Base-by-base conservation (phyloP, 2,797 vertebrate species). In the Danio jaintianensis region DNA sequence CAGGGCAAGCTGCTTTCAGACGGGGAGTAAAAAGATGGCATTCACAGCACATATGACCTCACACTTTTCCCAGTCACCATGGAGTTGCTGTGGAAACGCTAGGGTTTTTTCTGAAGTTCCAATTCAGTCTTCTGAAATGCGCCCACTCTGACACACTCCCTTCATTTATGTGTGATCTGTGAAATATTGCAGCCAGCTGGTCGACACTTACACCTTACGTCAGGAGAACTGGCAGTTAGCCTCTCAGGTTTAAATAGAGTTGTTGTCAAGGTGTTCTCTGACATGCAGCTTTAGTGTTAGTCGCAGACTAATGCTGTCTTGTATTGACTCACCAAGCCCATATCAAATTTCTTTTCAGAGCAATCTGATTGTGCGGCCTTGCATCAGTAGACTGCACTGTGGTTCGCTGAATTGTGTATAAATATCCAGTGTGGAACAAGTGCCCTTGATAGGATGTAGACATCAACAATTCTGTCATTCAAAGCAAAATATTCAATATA, bases 31-130 rank as follows among this genome's bases (percentile, higher is more conserved):
- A 70, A 50, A 78, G 74, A 78, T 15, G 50, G 77, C 53, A 45
- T 76, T 80, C 77, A 75, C 64, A 48, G 78, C 68, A 15, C 78
- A 63, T 78, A 61, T 53, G 78, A 83, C 85, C 81, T 86, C 81
- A 83, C 83, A 75, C 85, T 84, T 80, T 68, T 75, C 71, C 74
- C 67, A 73, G 85, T 84, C 85, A 11, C 85, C 85, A 84, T 90
- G 86, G 88, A 84, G 93, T 94, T 94, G 93, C 93, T 92, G 86
- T 87, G 92, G 93, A 91, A 93, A 95, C 92, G 66, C 79, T 68
- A 80, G n/a, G 11, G 47, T 11, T 9, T 9, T 29, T 63, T 75
- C 53, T 62, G 77, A 79, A 71, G 77, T 71, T 79, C 42, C 29
- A 78, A 61, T 61, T 70, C 55, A 70, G 66, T 66, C 43, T 22